phyloP scores from a whole-genome alignment of 2,113 vertebrate genomes.

The Rallus limicola region DNA sequence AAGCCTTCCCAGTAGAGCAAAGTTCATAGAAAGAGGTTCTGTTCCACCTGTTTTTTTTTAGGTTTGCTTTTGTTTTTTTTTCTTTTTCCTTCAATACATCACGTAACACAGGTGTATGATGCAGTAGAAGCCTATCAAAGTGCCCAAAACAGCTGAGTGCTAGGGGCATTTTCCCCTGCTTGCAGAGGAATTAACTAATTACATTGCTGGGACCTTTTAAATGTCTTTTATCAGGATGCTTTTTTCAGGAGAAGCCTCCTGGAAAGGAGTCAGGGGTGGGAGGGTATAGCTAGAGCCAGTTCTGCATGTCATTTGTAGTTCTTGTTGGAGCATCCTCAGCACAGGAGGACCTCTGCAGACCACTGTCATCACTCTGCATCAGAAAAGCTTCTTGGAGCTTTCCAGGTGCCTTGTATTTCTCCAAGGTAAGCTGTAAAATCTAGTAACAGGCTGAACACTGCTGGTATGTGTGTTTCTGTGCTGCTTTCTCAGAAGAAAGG shows the following conservation, averaged over 20 bases:
- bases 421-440: background rate
- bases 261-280: background rate
- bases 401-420: background rate
- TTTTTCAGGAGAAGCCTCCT: background rate
- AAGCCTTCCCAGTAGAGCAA: background rate
- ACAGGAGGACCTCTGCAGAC: background rate
- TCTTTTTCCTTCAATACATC: background rate
- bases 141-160: background rate
- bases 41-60: background rate
- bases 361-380: background rate
- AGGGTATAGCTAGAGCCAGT: background rate
- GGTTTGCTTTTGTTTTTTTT: background rate
- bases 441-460: background rate
- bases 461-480: accelerated
- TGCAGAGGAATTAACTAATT: background rate
- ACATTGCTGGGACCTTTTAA: background rate
- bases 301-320: background rate
- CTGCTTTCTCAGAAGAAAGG: background rate
- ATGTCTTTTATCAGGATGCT: background rate
- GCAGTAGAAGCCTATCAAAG: background rate
- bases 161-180: background rate
- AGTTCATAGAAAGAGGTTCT: background rate
- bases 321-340: background rate
- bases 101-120: background rate
- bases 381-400: background rate